A percentile compares a stretch with the other conserved stretches of the same genome.
phyloP scores from a whole-genome alignment of 23 tunicate species.

The Aplidium turbinatum region DNA sequence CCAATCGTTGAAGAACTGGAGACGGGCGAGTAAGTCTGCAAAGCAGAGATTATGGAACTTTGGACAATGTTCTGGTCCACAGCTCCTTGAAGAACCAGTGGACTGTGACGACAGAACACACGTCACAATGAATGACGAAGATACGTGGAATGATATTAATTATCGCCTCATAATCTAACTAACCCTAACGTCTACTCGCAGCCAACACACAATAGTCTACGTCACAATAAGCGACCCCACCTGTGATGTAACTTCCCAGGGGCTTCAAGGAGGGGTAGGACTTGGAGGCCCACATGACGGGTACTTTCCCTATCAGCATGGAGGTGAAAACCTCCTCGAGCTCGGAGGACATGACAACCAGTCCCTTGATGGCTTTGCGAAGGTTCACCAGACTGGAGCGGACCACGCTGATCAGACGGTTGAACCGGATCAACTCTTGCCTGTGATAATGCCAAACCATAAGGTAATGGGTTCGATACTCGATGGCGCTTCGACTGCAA shows the following conservation, averaged over 20 bases:
- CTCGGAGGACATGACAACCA: constrained; percentile 95
- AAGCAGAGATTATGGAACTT: background rate
- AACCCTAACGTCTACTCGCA: too few species aligned
- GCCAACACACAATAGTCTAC: too few species aligned
- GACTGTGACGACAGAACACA: too few species aligned
- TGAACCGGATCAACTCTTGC: constrained; percentile 97
- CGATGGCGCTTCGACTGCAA: too few species aligned
- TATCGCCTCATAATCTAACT: too few species aligned
- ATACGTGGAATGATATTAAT: too few species aligned
- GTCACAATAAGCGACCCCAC: constrained; percentile 38
- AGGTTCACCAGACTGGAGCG: constrained; percentile 70
- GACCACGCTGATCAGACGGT: constrained; percentile 74
- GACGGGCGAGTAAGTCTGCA: constrained; percentile 78
- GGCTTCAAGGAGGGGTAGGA: constrained; percentile 93
- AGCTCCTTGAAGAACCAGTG: too few species aligned
- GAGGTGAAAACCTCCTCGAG: constrained; percentile 96
- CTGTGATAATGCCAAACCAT: too few species aligned
- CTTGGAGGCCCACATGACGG: constrained; percentile 93
- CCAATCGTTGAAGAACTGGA: constrained; percentile 92
- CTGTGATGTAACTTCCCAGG: constrained; percentile 89
- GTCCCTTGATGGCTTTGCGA: constrained; percentile 93
- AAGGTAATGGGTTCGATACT: too few species aligned
- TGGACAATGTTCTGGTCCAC: too few species aligned
- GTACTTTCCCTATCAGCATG: constrained; percentile 96
- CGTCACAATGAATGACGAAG: too few species aligned